Conservation (phyloP, 2,888 invertebrate genomes). For the Dexiosoma caninum region DNA sequence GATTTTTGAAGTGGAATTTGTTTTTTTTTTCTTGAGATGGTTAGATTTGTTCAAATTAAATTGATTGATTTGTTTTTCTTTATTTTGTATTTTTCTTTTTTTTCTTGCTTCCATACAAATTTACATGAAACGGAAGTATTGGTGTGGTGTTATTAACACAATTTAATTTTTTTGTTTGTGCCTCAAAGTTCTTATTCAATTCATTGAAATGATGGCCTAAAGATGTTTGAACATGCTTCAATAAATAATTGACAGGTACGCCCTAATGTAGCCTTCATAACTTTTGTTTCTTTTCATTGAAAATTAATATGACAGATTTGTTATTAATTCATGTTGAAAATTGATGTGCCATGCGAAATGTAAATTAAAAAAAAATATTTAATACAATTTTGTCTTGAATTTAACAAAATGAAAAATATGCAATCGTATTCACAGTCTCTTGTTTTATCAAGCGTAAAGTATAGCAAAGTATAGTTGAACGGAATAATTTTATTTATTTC, state of each 20-base stretch:
- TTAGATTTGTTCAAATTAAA: conserved; percentile 53
- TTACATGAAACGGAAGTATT: background rate
- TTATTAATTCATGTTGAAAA: background rate
- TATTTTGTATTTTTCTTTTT: conserved; percentile 52
- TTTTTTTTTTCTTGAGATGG: conserved; percentile 10
- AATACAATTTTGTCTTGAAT: too few relatives aligned
- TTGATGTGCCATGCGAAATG: too few relatives aligned
- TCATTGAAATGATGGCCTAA: conserved; percentile 3
- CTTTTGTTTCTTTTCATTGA: background rate
- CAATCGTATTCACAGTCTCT: too few relatives aligned
- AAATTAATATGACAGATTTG: conserved; percentile 12
- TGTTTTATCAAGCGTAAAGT: too few relatives aligned
- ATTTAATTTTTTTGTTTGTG: conserved; percentile 39
- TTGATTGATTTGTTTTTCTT: conserved; percentile 62
- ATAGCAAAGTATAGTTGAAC: too few relatives aligned
- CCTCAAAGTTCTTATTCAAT: conserved; percentile 15
- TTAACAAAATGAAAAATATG: too few relatives aligned
- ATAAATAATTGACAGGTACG: conserved; percentile 10
- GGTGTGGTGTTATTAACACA: conserved; percentile 2
- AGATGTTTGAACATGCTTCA: background rate
- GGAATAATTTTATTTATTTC: too few relatives aligned
- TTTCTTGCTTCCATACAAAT: background rate
- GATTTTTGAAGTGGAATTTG: conserved; percentile 37
- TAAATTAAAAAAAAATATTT: too few relatives aligned
- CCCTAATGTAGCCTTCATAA: background rate